Evolutionary conservation across 2,888 invertebrate genomes (phyloP), one percentile per base, ranked within the genome.

Genomic region (Tanypteryx hageni): DNA sequence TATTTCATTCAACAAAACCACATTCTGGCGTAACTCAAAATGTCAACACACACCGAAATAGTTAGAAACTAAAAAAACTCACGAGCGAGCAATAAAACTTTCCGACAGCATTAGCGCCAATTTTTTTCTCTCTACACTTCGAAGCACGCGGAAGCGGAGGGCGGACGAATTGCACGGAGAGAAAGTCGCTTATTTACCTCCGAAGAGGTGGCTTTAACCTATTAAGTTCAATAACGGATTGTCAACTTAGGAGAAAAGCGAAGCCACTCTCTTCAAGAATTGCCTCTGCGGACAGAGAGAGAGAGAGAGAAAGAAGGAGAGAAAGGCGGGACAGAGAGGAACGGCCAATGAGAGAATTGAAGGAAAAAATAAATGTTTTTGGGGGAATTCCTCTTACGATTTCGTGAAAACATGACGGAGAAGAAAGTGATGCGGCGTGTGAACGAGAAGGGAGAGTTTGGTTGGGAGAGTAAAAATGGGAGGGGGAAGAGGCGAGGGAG

Each of bases 361-460:
- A 14, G 14, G 14, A 68, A 68, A 68, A 68, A 8, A 7, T 0
- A n/a, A 68, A 68, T 68, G n/a, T 22, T 68, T 61, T 4, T 0
- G 64, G 14, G 68, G 9, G 68, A 68, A 68, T 68, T 68, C 68
- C 22, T 68, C 18, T 18, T n/a, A 68, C 68, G 68, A 0, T 10
- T 10, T n/a, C n/a, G 68, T 64, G 68, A 22, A 18, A 68, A 68
- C 1, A 68, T n/a, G 22, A 18, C 9, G 68, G 64, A 18, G 68
- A 68, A 68, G 68, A 68, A 68, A 68, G 68, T 68, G n/a, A 68
- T n/a, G 68, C 68, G 68, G 64, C n/a, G n/a, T n/a, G 8, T 64
- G 16, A 7, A 18, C 64, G 64, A 64, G 64, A 18, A 18, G 64
- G 64, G 64, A 64, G 64, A 64, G 64, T 64, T 44, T 44, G 44